Base-by-base conservation (phyloP, 2,888 invertebrate genomes). In the Autographa gamma region DNA sequence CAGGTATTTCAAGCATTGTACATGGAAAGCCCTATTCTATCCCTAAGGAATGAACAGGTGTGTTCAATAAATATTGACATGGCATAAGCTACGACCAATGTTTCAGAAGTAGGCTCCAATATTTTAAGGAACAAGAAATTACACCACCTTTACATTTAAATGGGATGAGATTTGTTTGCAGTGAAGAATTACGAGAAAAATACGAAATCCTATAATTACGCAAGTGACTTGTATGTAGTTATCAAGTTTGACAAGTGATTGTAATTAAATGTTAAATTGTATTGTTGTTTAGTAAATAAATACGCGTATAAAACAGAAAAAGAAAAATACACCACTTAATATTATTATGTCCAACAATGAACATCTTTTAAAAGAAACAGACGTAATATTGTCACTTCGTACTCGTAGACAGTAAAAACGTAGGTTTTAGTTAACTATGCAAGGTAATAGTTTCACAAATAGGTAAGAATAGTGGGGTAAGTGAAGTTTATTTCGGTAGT, bases 401-500 rank as follows among this genome's bases (percentile, higher is more conserved):
- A 25, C 25, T 2, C 25, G 25, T 25, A 25, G 25, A 3, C 13
- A 41, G 13, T 41, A 41, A 41, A 41, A 43, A 43, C 14, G 16
- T 43, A 16, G 43, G 14, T 16, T 6, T 16, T 5, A 16, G 14
- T 25, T 8, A 19, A 19, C 19, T 25, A 25, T 56, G 5, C 25
- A 56, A 25, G 25, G 54, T 56, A 56, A 56, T 56, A 25, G 11
- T 32, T 25, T 38, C 9, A 32, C 16, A 52, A 67, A 64, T 60
- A 60, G 58, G 34, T 41, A 52, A 52, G 61, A 69, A 71, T 66
- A 61, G 61, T 32, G 62, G 70, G 14, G 34, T 76, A 71, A 79
- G 71, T 79, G 62, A 41, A 60, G 61, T 67, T 76, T 74, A 74
- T 73, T 77, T 79, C 67, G 62, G 66, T 73, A 74, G 72, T 78